Evolutionary conservation across 2,888 invertebrate species (phyloP), one percentile per base, ranked within the genome.

Genomic region (Mimumesa dahlbomi): DNA sequence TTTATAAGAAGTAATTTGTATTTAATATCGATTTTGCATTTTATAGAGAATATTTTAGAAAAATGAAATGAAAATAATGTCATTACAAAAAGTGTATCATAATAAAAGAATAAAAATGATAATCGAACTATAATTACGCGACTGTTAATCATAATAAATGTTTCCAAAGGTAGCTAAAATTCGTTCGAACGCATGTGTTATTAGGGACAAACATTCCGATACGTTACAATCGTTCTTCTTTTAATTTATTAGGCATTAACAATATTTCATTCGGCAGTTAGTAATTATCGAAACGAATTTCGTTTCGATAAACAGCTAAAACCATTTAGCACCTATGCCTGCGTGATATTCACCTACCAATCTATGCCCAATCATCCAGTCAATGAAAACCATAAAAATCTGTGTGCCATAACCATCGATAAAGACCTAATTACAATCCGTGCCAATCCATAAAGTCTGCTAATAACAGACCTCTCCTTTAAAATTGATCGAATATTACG

Each of bases 341-440:
- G 57, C 53, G 36, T 61, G 62, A 66, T 63, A 70, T 70, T 80
- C 76, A 79, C 76, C 82, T 58, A 70, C 74, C 76, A 83, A 84
- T 84, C 84, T 80, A 61, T 62, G 70, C 46, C 75, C 77, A 77
- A 77, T 78, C 75, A 77, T 75, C 72, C 69, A 73, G 57, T 73
- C 75, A 75, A 77, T 77, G 62, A 65, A 76, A 75, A 76, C 71
- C 73, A 82, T 76, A 84, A 83, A 82, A 82, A 73, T 81, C 75
- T 54, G 71, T 67, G 73, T 61, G 74, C 73, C 69, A 43, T 62
- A 68, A 77, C 76, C 82, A 81, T 85, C 82, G 83, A 82, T 85
- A 84, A 82, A 81, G 77, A 70, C 80, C 81, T 84, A 85, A 87
- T 87, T 87, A 82, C 83, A 83, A 79, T 73, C 69, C 67, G 72